Base-by-base conservation (phyloP, 2,113 vertebrate genomes). In the Semicossyphus pulcher region DNA sequence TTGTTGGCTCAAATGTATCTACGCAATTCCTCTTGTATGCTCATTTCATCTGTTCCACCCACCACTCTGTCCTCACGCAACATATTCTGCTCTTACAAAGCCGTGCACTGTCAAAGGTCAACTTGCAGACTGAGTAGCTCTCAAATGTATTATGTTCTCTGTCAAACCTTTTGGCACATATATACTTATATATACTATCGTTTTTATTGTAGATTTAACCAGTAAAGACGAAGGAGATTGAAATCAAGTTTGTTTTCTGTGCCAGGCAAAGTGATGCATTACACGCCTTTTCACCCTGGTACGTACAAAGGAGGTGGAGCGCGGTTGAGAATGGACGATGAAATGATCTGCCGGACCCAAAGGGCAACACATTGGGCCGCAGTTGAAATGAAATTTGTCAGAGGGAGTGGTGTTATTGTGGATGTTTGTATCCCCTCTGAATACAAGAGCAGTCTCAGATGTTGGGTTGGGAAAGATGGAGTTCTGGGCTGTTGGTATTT, bases 321-420 rank as follows among this genome's bases (percentile, higher is more conserved):
- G 5, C 28, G 1, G 42, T 51, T 14, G 52, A 71, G 45, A 60
- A 48, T 47, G 47, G 62, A 64, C 25, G 21, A 57, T 42, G 63
- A 68, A 80, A 60, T 74, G 39, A 84, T 53, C 39, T 49, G 41
- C 14, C 36, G n/a, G 62, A 77, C 53, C 56, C 70, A 67, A 67
- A 71, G 39, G 67, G 67, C 42, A 67, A 31, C 42, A n/a, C 39
- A 21, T 11, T n/a, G 7, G 42, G 72, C 54, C 16, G 31, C 53
- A 78, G 53, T 69, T 76, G 47, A 78, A 82, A 82, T 63, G 64
- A 59, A 76, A 79, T 64, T 66, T 53, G 59, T 71, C 67, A 65
- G 26, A 57, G 37, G 64, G 31, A 81, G 63, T 63, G 36, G 14
- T 67, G 34, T 68, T 60, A 61, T 78, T 81, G 71, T 57, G 36